A percentile compares a stretch with the other conserved stretches of the same genome.
Conservation (phyloP, 2,888 invertebrate species). For the Linnaemya vulpina region DNA sequence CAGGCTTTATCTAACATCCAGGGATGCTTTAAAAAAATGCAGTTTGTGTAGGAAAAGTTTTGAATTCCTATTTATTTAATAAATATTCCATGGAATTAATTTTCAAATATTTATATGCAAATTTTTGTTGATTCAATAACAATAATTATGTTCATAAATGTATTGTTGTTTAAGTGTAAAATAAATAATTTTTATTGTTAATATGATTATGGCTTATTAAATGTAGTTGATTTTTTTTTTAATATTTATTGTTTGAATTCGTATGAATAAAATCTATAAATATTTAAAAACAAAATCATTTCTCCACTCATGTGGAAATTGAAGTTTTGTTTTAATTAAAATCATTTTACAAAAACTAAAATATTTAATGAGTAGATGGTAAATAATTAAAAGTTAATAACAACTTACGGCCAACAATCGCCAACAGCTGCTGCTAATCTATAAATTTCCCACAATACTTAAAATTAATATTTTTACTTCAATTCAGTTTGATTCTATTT, state of each 20-base stretch:
- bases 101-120: slow-evolving; percentile 44
- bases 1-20: slow-evolving; percentile 25
- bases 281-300: background rate
- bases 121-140: slow-evolving; percentile 18
- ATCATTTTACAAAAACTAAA: slow-evolving; percentile 14
- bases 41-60: slow-evolving; percentile 56
- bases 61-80: slow-evolving; percentile 62
- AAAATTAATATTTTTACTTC: slow-evolving; percentile 59
- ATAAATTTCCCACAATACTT: slow-evolving; percentile 67
- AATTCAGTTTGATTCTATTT: slow-evolving; percentile 4
- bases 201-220: slow-evolving; percentile 68
- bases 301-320: slow-evolving; percentile 39
- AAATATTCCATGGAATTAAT: slow-evolving; percentile 20
- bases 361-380: background rate
- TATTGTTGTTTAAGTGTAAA: slow-evolving; percentile 11
- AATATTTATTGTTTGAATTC: slow-evolving; percentile 6
- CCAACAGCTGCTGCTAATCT: slow-evolving; percentile 62
- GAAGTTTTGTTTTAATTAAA: slow-evolving; percentile 51
- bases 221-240: slow-evolving; percentile 31
- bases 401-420: background rate
- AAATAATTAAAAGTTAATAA: slow-evolving; percentile 55
- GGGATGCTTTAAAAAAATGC: background rate
- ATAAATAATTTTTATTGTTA: slow-evolving; percentile 54
- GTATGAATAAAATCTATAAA: slow-evolving; percentile 34
- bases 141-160: slow-evolving; percentile 32